Base-by-base conservation (phyloP, 2,797 vertebrate species). In the Intellagama lesueurii region DNA sequence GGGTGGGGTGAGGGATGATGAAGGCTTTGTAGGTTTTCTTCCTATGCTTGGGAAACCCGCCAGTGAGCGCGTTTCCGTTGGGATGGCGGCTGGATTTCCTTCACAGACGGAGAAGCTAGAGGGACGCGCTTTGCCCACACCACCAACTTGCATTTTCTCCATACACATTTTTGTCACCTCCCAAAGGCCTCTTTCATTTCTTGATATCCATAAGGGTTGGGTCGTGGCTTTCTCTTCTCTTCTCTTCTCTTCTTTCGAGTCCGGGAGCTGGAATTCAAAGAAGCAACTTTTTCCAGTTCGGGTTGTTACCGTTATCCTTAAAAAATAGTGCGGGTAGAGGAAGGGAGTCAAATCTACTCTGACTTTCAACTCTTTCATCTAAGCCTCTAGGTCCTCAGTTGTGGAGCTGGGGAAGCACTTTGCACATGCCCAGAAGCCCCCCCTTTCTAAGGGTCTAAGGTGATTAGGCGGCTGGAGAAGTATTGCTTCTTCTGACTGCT, bases 21-120 rank as follows among this genome's bases (percentile, higher is more conserved):
- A 69, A 95, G 96, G 77, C 89, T 14, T 70, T 94, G 94, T 96
- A 92, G 96, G 94, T 96, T 97, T 97, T 96, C 92, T 92, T 92
- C 94, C 85, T 94, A 88, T 79, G 94, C 88, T 81, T 92, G 94
- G 95, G 95, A 94, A 95, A 95, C 91, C 96, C 93, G 95, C 96
- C 94, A 95, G 96, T 85, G 93, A 90, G 87, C 14, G n/a, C 26
- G 40, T n/a, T 75, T 70, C 35, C 28, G 4, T 35, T 47, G 69
- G 52, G 60, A 73, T 66, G 6, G 16, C 12, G 60, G 28, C 5
- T 73, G 90, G 85, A 81, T 93, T 93, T 92, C 83, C 70, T 87
- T 35, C 85, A 83, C 4, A 88, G 17, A 87, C 4, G 22, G n/a
- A 49, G 68, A 72, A 73, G 83, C 83, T 28, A 32, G 35, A 22